Base-by-base conservation (phyloP, 2,113 vertebrate species). In the Seriola dumerili region DNA sequence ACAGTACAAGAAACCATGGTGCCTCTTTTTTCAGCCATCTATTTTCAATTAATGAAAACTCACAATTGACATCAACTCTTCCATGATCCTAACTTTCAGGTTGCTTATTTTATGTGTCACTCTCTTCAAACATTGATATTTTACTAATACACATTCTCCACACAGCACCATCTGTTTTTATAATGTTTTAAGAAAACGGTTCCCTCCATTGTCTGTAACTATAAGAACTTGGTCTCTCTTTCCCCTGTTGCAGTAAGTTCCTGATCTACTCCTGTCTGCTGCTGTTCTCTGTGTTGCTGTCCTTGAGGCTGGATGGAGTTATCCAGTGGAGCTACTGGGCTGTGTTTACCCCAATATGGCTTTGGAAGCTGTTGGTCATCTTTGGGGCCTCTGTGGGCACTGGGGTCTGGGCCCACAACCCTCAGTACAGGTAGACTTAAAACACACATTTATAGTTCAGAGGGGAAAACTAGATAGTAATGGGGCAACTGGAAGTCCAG, bases 321-420 rank as follows among this genome's bases (percentile, higher is more conserved):
- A 99, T 99, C 76, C 96, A 98, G 48, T 99, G 98, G 98, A 99
- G 96, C 90, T 99, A 98, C 93, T 99, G 98, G 98, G 98, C 98
- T 0, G 98, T 99, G 7, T 99, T 99, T 94, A 95, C 97, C 8
- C 98, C 98, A 2, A 96, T 99, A 92, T 99, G 98, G 98, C 95
- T 99, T 1, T 99, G 98, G 98, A 99, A 99, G 90, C 91, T 99
- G 44, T 94, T 99, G 96, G 98, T 99, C 77, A 97, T 99, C 78
- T 96, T 99, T 11, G 98, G 98, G 40, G 98, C 98, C 23, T 97
- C 97, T 0, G 97, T 99, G 86, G 98, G 98, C 89, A 98, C 97
- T 0, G 98, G 97, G 46, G 97, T 99, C 12, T 99, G 98, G 98
- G 98, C 98, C 11, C 96, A 97, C 65, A 99, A 99, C 92, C 98